These are phyloP conservation scores for Anodontia alba DNA, from an alignment of 2,888 invertebrate species.

Conservation along the genomic window DNA sequence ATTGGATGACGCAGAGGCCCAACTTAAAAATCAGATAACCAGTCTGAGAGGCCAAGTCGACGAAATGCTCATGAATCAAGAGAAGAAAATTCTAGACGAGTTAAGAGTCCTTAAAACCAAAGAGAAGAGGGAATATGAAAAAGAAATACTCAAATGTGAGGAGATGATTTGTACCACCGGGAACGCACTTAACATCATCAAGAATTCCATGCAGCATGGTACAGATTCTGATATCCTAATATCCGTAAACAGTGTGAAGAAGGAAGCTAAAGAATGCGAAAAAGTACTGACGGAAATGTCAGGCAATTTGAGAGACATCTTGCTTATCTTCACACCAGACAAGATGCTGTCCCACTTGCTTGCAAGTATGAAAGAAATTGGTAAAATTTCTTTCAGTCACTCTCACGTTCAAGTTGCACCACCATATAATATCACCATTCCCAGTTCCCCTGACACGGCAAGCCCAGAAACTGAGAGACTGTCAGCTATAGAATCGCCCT, in stretches of 20 bases:
- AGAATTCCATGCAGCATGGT: slow-evolving; percentile 62
- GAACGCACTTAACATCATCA: slow-evolving; percentile 62
- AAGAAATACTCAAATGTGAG: slow-evolving; percentile 60
- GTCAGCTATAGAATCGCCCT: slow-evolving; percentile 27
- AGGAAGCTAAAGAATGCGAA: slow-evolving; percentile 61
- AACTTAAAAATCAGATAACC: slow-evolving; percentile 61
- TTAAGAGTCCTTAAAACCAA: slow-evolving; percentile 49
- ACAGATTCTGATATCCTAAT: slow-evolving; percentile 64
- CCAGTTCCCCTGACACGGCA: slow-evolving; percentile 32
- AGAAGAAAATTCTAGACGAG: slow-evolving; percentile 64
- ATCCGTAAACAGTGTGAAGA: slow-evolving; percentile 62
- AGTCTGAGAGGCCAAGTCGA: slow-evolving; percentile 64
- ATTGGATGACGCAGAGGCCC: slow-evolving; percentile 61
- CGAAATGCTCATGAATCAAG: slow-evolving; percentile 59
- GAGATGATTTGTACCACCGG: slow-evolving; percentile 66
- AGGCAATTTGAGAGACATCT: slow-evolving; percentile 52
- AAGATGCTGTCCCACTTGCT: slow-evolving; percentile 49
- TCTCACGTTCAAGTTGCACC: slow-evolving; percentile 63
- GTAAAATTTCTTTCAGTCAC: slow-evolving; percentile 59
- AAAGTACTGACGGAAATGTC: slow-evolving; percentile 56
- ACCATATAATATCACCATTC: slow-evolving; percentile 57
- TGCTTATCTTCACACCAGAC: slow-evolving; percentile 63
- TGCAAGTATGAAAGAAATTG: slow-evolving; percentile 57
- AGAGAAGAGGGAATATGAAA: slow-evolving; percentile 59
- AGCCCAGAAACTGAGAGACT: slow-evolving; percentile 46